Evolutionary conservation across 2,113 vertebrate species (phyloP), one percentile per base, ranked within the genome.

Genomic region (Octodon degus): DNA sequence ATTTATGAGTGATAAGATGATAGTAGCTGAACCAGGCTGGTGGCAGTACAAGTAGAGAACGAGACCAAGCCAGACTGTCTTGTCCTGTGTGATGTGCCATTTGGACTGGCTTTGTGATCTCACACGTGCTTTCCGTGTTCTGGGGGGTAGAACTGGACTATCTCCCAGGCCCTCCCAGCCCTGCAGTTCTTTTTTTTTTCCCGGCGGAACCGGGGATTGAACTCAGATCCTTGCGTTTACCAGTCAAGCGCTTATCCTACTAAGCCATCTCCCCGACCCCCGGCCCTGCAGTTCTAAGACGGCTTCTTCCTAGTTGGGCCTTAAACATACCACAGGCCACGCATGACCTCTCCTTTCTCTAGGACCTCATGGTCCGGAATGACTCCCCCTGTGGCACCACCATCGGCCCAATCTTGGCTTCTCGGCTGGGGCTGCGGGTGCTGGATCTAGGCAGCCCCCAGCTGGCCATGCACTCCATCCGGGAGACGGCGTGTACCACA

Each of bases 401-500:
- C 89, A 99, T 99, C 0, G 99, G 99, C 0, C 99, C 99, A 7
- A 99, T 99, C 97, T 98, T 99, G 96, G 98, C 99, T 3, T 98
- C 99, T 60, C 99, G 99, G 40, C 98, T 99, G 60, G 99, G 99
- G 32, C 96, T 99, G 94, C 99, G 99, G 0, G 99, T 99, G 27
- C 97, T 99, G 97, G 99, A 99, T 94, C 97, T 99, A 0, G 99
- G 99, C 5, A 99, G 98, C 34, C 99, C 99, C 0, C 99, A 99
- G 95, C 99, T 99, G 90, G 99, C 99, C 97, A 99, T 99, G 99
- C 99, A 99, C 98, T 99, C 99, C 84, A 99, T 99, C 98, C 98
- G 99, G 37, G 99, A 99, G 98, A 99, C 99, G 98, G 99, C 99
- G 98, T 99, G 99, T 96, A 99, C 99, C 86, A 99, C 99, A 0